Evolutionary conservation across 2,888 invertebrate species (phyloP).

Genomic region (Chydorus sphaericus): DNA sequence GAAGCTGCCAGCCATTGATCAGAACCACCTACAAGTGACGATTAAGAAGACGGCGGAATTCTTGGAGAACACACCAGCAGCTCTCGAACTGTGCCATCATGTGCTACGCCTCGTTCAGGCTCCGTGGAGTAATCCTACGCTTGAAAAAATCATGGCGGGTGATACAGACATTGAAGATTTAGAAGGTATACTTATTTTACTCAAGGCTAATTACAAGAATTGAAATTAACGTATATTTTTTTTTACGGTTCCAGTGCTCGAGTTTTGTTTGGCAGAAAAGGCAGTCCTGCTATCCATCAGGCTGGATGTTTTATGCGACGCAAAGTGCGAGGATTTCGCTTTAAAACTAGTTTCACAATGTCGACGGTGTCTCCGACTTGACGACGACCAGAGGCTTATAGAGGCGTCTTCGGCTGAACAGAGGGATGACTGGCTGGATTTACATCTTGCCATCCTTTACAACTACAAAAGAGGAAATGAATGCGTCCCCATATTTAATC

Average conservation of each 20-base stretch:
- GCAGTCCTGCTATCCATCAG: constrained; percentile 43
- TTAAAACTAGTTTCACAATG: constrained; percentile 40
- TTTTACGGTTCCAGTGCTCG: constrained; percentile 35
- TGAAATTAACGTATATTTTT: too few relatives aligned
- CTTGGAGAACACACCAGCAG: constrained; percentile 38
- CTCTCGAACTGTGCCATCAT: constrained; percentile 34
- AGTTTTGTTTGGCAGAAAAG: constrained; percentile 45
- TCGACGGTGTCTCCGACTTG: constrained; percentile 32
- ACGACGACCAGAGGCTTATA: constrained; percentile 2
- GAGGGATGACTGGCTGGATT: constrained; percentile 42
- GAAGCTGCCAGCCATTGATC: too few relatives aligned
- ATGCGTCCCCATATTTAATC: constrained; percentile 33
- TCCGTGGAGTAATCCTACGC: constrained; percentile 35
- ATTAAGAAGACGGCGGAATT: constrained; percentile 33
- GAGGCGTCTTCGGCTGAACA: constrained; percentile 25
- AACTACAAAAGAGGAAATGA: constrained; percentile 39
- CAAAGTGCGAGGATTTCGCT: constrained; percentile 45
- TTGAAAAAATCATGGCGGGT: constrained; percentile 31
- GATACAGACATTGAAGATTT: constrained; percentile 29
- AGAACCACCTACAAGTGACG: constrained; percentile 32
- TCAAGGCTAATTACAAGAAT: too few relatives aligned
- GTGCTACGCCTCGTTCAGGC: constrained; percentile 40
- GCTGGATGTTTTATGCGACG: constrained; percentile 43
- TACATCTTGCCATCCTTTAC: constrained; percentile 42
- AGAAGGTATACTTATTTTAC: constrained; percentile 28